Evolutionary conservation across 2,888 invertebrate species (phyloP), one percentile per base, ranked within the genome.

Genomic region (Pseudoips prasinana): DNA sequence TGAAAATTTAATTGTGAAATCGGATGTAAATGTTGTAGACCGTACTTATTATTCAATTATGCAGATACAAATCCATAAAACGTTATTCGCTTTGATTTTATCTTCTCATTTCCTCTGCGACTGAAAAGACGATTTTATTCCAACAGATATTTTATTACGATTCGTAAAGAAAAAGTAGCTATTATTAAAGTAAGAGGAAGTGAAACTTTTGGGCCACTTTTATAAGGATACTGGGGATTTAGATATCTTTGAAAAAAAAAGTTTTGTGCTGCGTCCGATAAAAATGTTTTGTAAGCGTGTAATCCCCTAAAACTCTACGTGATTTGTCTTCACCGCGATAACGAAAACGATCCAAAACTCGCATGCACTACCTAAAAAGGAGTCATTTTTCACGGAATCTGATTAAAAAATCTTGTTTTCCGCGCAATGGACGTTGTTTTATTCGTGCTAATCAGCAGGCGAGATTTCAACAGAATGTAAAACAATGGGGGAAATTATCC

Each of bases 231-330:
- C 79, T 20, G 56, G 56, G 59, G 77, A 65, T 77, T 77, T 64
- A 73, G 80, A 76, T 81, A 74, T 75, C 68, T 64, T 60, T 60
- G 63, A 65, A 70, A 73, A 65, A 70, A 73, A 71, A 82, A 79
- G 59, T 81, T 81, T 66, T 43, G 58, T 60, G 57, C 55, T 45
- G 58, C 50, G 52, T 64, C 70, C 68, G 82, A 82, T 83, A 81
- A 83, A n/a, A 79, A 80, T 79, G 80, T 79, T 82, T 76, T 63
- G 73, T 73, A 67, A 73, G 68, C 68, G 59, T 74, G 77, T 82
- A 82, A 84, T 82, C 79, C 79, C 56, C 54, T 43, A 36, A 46
- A 71, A 75, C 72, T 73, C 73, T 62, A 45, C 67, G 75, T 79
- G 77, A 82, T 82, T 81, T 81, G 77, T 83, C 71, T 77, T 62